phyloP scores from a whole-genome alignment of 2,797 vertebrate species.

The Rhincodon typus region DNA sequence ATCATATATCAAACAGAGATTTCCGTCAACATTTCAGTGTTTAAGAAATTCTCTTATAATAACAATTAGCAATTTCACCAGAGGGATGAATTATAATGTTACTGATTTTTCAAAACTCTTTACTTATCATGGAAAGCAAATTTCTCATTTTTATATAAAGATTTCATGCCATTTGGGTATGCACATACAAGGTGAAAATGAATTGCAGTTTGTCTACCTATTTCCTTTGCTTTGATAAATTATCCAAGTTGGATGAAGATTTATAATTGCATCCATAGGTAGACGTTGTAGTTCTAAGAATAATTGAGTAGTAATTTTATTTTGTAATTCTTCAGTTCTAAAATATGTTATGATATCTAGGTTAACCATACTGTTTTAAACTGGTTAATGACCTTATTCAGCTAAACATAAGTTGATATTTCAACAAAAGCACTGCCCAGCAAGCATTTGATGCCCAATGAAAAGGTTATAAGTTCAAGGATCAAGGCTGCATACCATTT shows the following conservation, averaged over 20 bases:
- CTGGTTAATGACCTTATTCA: neutral
- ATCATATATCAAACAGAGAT: conserved; percentile 9
- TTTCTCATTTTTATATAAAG: neutral
- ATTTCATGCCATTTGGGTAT: neutral
- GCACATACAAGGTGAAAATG: neutral
- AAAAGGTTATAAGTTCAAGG: conserved; percentile 15
- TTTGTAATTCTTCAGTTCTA: neutral
- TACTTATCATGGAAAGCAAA: neutral
- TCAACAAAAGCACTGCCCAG: neutral
- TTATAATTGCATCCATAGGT: too few relatives aligned
- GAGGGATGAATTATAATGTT: neutral
- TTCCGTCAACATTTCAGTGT: neutral
- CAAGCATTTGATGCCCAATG: conserved; percentile 1
- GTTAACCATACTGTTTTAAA: neutral
- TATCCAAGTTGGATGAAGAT: neutral
- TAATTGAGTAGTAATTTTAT: conserved; percentile 1
- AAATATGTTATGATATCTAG: neutral
- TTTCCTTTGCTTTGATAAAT: neutral
- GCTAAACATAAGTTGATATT: conserved; percentile 15
- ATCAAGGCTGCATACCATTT: neutral
- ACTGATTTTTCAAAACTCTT: neutral
- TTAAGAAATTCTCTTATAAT: neutral
- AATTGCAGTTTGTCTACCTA: neutral
- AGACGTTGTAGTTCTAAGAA: neutral
- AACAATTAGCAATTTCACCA: neutral